Conservation (phyloP, 2,113 vertebrate species). For the Ammospiza caudacuta region DNA sequence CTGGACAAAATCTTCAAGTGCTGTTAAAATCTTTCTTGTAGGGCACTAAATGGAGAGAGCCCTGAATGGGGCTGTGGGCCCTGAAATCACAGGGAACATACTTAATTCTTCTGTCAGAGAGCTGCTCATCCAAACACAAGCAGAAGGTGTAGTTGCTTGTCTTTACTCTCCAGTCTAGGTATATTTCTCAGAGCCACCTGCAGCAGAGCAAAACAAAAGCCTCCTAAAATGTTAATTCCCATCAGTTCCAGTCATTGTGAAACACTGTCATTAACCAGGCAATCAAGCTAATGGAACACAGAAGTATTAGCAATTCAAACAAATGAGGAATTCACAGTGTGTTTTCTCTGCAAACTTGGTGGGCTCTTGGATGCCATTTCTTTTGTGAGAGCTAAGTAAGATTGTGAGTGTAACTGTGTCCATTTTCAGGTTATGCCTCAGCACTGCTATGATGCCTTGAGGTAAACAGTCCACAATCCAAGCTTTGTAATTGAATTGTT, state of each 20-base stretch:
- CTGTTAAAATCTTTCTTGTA: conserved; percentile 19
- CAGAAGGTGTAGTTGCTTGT: neutral
- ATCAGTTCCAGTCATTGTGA: conserved; percentile 24
- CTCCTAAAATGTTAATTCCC: conserved; percentile 60
- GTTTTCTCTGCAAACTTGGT: neutral
- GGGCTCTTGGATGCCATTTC: neutral
- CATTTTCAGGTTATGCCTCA: neutral
- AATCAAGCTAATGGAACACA: neutral
- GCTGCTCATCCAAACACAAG: neutral
- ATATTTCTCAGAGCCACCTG: conserved; percentile 35
- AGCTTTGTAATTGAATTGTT: neutral
- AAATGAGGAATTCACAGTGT: neutral
- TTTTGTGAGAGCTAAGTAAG: neutral
- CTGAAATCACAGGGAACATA: neutral
- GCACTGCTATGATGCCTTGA: neutral
- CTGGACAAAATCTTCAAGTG: conserved; percentile 17
- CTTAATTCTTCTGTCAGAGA: conserved; percentile 19
- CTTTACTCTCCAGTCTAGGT: neutral
- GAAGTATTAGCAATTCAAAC: neutral
- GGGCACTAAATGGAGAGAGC: neutral
- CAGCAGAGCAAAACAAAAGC: conserved; percentile 37
- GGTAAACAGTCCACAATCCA: neutral
- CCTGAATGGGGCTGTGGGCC: neutral
- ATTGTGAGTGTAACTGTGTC: neutral
- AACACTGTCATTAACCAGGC: neutral